These are phyloP conservation scores for Cosmorhoe ocellata DNA, from an alignment of 2,888 invertebrate genomes.

Conservation along the genomic window DNA sequence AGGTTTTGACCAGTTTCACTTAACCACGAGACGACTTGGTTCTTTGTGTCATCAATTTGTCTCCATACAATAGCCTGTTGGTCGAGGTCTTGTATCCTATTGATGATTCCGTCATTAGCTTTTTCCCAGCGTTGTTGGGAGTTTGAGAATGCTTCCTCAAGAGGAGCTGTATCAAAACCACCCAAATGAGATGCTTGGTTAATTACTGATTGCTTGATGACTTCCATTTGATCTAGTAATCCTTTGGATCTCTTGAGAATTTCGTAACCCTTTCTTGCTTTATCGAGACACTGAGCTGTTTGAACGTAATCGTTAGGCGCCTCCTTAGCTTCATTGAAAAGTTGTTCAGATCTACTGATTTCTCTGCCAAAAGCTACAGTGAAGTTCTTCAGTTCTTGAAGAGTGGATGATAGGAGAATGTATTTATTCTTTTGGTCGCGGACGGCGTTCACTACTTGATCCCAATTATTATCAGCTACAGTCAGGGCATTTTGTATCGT, in stretches of 20 bases:
- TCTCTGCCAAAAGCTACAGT: conserved; percentile 87
- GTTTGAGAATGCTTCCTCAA: conserved; percentile 83
- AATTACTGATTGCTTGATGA: conserved; percentile 87
- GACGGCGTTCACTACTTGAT: conserved; percentile 88
- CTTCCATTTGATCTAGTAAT: conserved; percentile 89
- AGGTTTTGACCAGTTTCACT: conserved; percentile 90
- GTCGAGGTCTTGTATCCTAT: conserved; percentile 90
- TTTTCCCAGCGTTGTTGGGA: conserved; percentile 87
- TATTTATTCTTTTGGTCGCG: conserved; percentile 89
- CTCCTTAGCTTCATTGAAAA: conserved; percentile 84
- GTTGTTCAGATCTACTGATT: conserved; percentile 86
- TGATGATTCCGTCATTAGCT: conserved; percentile 86
- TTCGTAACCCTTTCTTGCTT: conserved; percentile 89
- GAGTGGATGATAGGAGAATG: conserved; percentile 86
- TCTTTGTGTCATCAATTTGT: conserved; percentile 93
- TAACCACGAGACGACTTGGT: conserved; percentile 92
- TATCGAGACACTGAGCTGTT: conserved; percentile 87
- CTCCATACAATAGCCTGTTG: conserved; percentile 96
- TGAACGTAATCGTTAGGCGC: conserved; percentile 88
- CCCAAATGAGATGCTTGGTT: conserved; percentile 87
- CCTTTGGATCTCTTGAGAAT: conserved; percentile 88
- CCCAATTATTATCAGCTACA: conserved; percentile 90
- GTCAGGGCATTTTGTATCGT: conserved; percentile 90
- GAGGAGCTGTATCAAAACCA: conserved; percentile 83
- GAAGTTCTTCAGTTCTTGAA: conserved; percentile 89